These are phyloP conservation scores for Cyclopterus lumpus DNA, from an alignment of 2,797 vertebrate species.

Conservation along the genomic window DNA sequence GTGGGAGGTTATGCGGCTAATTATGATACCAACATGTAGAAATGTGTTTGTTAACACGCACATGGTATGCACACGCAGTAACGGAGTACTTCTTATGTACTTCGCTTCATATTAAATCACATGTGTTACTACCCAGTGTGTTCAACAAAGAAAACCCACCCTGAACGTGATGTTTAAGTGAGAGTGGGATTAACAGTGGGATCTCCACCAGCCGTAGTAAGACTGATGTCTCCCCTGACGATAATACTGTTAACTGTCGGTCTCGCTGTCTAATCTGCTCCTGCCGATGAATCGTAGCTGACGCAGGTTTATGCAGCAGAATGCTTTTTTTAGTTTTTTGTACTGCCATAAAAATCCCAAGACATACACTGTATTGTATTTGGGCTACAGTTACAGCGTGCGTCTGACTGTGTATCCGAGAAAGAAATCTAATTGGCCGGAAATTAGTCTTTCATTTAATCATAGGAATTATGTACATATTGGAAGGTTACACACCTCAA, in stretches of 20 bases:
- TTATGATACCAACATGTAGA: conserved; percentile 50
- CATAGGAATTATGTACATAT: background rate
- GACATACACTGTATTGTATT: background rate
- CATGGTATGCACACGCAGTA: background rate
- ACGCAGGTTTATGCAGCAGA: conserved; percentile 12
- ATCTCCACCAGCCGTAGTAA: conserved; percentile 21
- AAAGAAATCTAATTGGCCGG: background rate
- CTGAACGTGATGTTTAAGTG: conserved; percentile 10
- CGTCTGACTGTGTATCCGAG: background rate
- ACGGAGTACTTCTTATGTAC: conserved; percentile 18
- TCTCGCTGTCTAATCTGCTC: background rate
- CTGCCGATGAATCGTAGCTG: no score
- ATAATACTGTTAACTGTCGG: conserved; percentile 8
- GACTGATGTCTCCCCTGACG: conserved; percentile 19
- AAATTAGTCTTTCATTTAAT: background rate
- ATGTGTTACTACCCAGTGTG: conserved; percentile 12
- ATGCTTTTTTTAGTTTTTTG: background rate
- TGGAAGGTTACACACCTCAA: background rate
- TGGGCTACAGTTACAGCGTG: background rate
- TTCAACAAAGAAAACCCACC: conserved; percentile 6
- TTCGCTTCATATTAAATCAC: conserved; percentile 26
- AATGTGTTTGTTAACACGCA: conserved; percentile 22
- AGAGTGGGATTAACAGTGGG: background rate
- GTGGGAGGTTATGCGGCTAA: conserved; percentile 42
- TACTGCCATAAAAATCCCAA: background rate